These are phyloP conservation scores for Anguilla japonica DNA, from an alignment of 2,113 vertebrate species.

Conservation along the genomic window DNA sequence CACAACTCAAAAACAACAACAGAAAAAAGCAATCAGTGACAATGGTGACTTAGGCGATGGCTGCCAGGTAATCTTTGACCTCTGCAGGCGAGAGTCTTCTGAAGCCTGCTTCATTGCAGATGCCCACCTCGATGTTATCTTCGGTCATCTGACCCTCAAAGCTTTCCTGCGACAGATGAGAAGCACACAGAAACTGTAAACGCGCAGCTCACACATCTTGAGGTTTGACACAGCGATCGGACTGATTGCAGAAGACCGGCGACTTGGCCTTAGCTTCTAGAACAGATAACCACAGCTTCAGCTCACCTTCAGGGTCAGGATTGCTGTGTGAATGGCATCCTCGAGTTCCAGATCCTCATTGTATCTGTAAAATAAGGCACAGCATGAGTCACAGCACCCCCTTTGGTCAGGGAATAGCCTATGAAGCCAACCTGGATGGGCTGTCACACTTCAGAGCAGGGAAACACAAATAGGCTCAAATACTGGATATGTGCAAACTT, in stretches of 20 bases:
- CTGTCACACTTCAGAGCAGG: too few relatives aligned
- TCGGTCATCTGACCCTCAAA: constrained; percentile 99
- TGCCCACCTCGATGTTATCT: constrained; percentile 98
- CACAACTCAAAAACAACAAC: neutral
- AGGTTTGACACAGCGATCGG: neutral
- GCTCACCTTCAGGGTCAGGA: constrained; percentile 92
- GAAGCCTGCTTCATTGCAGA: constrained; percentile 96
- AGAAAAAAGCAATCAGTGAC: neutral
- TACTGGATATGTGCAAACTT: too few relatives aligned
- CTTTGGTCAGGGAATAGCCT: too few relatives aligned
- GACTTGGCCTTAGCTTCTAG: neutral
- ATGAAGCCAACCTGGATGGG: too few relatives aligned
- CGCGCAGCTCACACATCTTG: neutral
- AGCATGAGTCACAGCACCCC: neutral
- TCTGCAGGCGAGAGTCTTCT: constrained; percentile 93
- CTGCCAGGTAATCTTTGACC: constrained; percentile 97
- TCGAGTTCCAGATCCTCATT: constrained; percentile 97
- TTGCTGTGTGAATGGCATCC: constrained; percentile 98
- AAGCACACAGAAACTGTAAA: neutral
- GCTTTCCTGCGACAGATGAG: constrained; percentile 80
- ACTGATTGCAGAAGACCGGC: neutral
- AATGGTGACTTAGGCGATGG: constrained; percentile 79
- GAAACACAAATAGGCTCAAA: too few relatives aligned
- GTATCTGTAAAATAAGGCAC: constrained; percentile 71
- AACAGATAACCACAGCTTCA: constrained; percentile 18